These are phyloP conservation scores for Listronotus oregonensis DNA, from an alignment of 1,140 invertebrate species.

Conservation along the genomic window DNA sequence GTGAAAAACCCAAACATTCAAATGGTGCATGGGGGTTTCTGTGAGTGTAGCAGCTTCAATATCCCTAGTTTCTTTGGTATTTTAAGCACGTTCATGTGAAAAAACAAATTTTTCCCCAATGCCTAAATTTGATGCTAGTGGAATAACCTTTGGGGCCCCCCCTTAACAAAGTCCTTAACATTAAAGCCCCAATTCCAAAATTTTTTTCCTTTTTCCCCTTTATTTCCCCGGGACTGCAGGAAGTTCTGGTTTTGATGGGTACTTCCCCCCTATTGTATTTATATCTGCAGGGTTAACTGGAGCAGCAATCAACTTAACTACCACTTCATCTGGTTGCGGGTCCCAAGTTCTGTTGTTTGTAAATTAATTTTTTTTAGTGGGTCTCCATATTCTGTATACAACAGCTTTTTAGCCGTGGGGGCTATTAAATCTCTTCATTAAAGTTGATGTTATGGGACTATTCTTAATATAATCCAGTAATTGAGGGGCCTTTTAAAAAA, in stretches of 20 bases:
- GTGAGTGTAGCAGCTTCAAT: slow-evolving; percentile 84
- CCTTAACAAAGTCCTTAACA: slow-evolving; percentile 69
- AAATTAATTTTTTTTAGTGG: slow-evolving; percentile 72
- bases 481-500: neutral
- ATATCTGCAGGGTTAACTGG: slow-evolving; percentile 98
- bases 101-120: slow-evolving; percentile 85
- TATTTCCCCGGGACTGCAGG: slow-evolving; percentile 88
- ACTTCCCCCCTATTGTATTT: slow-evolving; percentile 97
- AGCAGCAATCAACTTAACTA: slow-evolving; percentile 87
- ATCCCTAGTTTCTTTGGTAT: slow-evolving; percentile 72
- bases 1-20: slow-evolving; percentile 94
- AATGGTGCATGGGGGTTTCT: slow-evolving; percentile 96
- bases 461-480: slow-evolving; percentile 1
- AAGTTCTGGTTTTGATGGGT: slow-evolving; percentile 85
- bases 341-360: slow-evolving; percentile 58
- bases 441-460: neutral
- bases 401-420: slow-evolving; percentile 55
- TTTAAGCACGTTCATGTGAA: slow-evolving; percentile 67
- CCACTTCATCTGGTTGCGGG: slow-evolving; percentile 64
- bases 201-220: slow-evolving; percentile 92
- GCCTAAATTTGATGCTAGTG: slow-evolving; percentile 71
- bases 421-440: slow-evolving; percentile 28
- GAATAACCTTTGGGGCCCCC: slow-evolving; percentile 90
- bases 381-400: slow-evolving; percentile 79
- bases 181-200: slow-evolving; percentile 69